Evolutionary conservation across 2,888 invertebrate genomes (phyloP), one percentile per base, ranked within the genome.

Genomic region (Eubasilissa splendida): DNA sequence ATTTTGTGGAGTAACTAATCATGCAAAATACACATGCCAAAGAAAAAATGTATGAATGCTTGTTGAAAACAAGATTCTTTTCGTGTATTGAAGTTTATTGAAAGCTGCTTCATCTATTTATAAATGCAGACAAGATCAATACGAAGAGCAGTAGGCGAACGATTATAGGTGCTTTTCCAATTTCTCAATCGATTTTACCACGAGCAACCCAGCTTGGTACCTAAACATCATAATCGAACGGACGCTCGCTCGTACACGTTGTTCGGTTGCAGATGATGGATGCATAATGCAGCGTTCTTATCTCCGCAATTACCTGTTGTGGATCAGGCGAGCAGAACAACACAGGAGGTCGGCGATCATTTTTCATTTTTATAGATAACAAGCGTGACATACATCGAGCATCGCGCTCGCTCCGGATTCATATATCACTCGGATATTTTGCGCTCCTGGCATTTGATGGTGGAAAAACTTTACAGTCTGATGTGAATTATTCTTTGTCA

Each of bases 311-410:
- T 83, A 81, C 81, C 80, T 83, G 79, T 63, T 76, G 77, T 59
- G 81, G 82, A 82, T 80, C 83, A 79, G 82, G 82, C 79, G 70
- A 76, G 66, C 81, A 80, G 79, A 78, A 78, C 81, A 71, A 63
- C 80, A 78, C 80, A 83, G 81, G 82, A 82, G 82, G 82, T 83
- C 81, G 78, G 50, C 74, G 82, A 82, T 83, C 82, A 82, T 83
- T 83, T 81, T 79, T 83, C 81, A 83, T 82, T 80, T 82, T 83
- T 82, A 73, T 79, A 82, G 82, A 83, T 82, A 81, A 83, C 80
- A 75, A 76, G 53, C 68, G 81, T 81, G 82, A 83, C 82, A 83
- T 71, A 80, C 71, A 76, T 70, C 80, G 71, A 52, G 78, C 59
- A 77, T 79, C 74, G 60, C 60, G 79, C 70, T 56, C 65, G 68